phyloP scores from a whole-genome alignment of 2,797 vertebrate genomes.

The Tapirus indicus region DNA sequence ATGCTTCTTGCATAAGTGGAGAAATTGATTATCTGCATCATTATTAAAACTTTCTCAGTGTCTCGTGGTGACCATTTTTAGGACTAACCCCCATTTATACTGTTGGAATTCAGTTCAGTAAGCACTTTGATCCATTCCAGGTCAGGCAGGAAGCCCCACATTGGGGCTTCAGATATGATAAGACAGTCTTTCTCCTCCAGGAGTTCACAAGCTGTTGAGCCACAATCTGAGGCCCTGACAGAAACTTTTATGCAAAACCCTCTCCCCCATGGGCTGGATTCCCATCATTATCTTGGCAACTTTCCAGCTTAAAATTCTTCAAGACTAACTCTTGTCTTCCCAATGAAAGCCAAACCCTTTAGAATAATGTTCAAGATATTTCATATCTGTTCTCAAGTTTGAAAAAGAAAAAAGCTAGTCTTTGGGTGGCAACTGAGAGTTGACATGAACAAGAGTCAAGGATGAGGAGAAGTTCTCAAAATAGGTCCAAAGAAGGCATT shows the following conservation, averaged over 20 bases:
- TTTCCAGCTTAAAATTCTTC: slow-evolving; percentile 8
- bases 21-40: neutral
- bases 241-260: neutral
- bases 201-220: neutral
- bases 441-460: neutral
- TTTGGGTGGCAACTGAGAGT: neutral
- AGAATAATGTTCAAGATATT: neutral
- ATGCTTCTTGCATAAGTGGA: neutral
- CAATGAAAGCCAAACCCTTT: neutral
- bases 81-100: neutral
- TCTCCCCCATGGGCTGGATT: neutral
- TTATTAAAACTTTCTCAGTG: neutral
- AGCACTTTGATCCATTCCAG: neutral
- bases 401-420: neutral
- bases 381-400: neutral
- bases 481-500: neutral
- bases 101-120: neutral
- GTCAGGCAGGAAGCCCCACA: neutral
- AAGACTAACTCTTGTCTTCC: neutral
- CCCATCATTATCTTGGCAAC: neutral
- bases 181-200: neutral
- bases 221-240: neutral
- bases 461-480: neutral
- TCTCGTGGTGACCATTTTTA: neutral
- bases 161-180: neutral